Evolutionary conservation across 2,888 invertebrate genomes (phyloP).

Genomic region (Maniola hyperantus): DNA sequence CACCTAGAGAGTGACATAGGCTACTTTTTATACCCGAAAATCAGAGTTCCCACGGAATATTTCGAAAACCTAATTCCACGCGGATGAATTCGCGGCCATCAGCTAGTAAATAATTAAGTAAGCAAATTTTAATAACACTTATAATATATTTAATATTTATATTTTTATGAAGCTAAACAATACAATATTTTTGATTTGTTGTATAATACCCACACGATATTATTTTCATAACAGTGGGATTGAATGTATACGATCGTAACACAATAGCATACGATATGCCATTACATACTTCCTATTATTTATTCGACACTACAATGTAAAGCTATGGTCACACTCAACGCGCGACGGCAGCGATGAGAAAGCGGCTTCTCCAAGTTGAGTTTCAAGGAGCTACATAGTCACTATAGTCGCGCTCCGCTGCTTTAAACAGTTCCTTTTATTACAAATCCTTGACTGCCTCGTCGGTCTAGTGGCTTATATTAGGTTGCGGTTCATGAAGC

Average conservation of each 20-base stretch:
- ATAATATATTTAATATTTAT: too few relatives aligned
- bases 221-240: conserved; percentile 16
- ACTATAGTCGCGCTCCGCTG: neutral
- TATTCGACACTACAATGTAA: conserved; percentile 5
- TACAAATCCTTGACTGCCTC: too few relatives aligned
- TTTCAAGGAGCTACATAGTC: neutral
- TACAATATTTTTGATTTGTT: neutral
- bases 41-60: too few relatives aligned
- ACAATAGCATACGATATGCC: conserved; percentile 13
- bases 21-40: too few relatives aligned
- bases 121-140: too few relatives aligned
- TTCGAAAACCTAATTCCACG: too few relatives aligned
- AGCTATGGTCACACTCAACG: neutral
- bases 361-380: neutral
- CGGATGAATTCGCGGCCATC: too few relatives aligned
- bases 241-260: conserved; percentile 4
- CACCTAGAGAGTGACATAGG: too few relatives aligned
- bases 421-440: neutral
- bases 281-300: conserved; percentile 16
- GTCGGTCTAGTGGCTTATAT: too few relatives aligned
- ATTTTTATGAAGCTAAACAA: too few relatives aligned
- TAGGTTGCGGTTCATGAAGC: too few relatives aligned
- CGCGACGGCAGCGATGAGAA: neutral
- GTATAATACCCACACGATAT: neutral
- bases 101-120: too few relatives aligned